Evolutionary conservation across 2,797 vertebrate species (phyloP).

Genomic region (Takifugu rubripes): DNA sequence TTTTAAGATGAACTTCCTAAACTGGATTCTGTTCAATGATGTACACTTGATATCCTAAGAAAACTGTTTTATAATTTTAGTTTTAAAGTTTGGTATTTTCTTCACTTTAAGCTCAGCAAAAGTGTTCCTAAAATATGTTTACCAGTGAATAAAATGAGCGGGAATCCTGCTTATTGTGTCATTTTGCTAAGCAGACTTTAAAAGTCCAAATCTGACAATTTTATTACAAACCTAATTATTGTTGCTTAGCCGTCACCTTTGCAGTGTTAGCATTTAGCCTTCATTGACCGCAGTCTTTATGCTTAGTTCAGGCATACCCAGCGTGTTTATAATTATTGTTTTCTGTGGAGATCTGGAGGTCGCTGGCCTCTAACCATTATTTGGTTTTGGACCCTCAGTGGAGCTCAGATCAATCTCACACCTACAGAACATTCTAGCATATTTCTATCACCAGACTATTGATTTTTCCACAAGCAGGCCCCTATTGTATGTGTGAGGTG

Average conservation of each 20-base stretch:
- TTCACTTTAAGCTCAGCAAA: background rate
- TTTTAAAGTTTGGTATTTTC: too few species aligned
- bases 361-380: constrained; percentile 81
- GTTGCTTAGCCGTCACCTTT: constrained; percentile 34
- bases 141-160: background rate
- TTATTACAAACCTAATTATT: background rate
- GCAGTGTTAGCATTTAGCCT: constrained; percentile 47
- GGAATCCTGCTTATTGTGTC: background rate
- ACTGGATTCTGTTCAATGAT: too few species aligned
- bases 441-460: constrained; percentile 81
- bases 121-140: background rate
- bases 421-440: constrained; percentile 76
- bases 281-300: constrained; percentile 61
- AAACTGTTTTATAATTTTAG: too few species aligned
- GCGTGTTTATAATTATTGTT: constrained; percentile 75
- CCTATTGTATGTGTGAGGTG: constrained; percentile 63
- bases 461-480: constrained; percentile 71
- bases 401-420: constrained; percentile 80
- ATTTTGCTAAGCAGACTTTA: constrained; percentile 23
- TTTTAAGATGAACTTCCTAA: too few species aligned
- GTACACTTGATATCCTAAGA: too few species aligned
- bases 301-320: constrained; percentile 59
- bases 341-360: constrained; percentile 73
- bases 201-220: constrained; percentile 1
- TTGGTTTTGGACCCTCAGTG: constrained; percentile 75